phyloP scores from a whole-genome alignment of 2,888 invertebrate species.

The Epirrhoe tristata region DNA sequence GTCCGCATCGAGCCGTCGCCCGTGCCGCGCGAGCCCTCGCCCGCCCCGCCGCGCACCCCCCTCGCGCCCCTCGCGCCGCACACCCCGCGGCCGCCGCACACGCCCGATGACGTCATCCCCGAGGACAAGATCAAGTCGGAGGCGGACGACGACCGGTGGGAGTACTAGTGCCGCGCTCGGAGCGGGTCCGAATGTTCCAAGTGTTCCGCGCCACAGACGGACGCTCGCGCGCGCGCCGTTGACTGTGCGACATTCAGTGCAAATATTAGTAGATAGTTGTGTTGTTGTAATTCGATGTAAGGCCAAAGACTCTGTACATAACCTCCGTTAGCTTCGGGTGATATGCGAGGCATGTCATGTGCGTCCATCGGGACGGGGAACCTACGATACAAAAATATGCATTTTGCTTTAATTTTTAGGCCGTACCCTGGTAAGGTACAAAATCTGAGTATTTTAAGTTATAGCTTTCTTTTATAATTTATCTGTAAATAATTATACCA shows the following conservation, averaged over 20 bases:
- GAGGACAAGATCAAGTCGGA: slow-evolving; percentile 86
- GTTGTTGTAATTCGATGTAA: slow-evolving; percentile 74
- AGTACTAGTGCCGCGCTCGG: slow-evolving; percentile 71
- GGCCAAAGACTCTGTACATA: slow-evolving; percentile 85
- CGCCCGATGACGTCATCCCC: slow-evolving; percentile 66
- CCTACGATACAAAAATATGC: slow-evolving; percentile 81
- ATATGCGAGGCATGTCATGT: slow-evolving; percentile 62
- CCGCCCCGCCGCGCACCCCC: slow-evolving; percentile 43
- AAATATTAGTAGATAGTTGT: slow-evolving; percentile 57
- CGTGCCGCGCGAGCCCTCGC: slow-evolving; percentile 82
- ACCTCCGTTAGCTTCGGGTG: slow-evolving; percentile 56
- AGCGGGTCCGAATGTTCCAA: slow-evolving; percentile 56
- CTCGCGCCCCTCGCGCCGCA: slow-evolving; percentile 54
- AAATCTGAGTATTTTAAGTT: slow-evolving; percentile 78
- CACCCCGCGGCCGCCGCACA: slow-evolving; percentile 52
- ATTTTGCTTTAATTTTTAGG: slow-evolving; percentile 81
- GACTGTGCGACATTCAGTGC: slow-evolving; percentile 59
- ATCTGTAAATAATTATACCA: slow-evolving; percentile 83
- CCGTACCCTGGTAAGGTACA: slow-evolving; percentile 77
- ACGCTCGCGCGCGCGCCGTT: slow-evolving; percentile 46
- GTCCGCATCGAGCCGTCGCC: slow-evolving; percentile 87
- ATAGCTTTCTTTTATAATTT: slow-evolving; percentile 69
- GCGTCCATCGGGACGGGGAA: slow-evolving; percentile 58
- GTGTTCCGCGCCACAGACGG: slow-evolving; percentile 29
- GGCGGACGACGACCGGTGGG: slow-evolving; percentile 87